Base-by-base conservation (phyloP, 1,140 invertebrate species). In the Drosophila chauvacae region DNA sequence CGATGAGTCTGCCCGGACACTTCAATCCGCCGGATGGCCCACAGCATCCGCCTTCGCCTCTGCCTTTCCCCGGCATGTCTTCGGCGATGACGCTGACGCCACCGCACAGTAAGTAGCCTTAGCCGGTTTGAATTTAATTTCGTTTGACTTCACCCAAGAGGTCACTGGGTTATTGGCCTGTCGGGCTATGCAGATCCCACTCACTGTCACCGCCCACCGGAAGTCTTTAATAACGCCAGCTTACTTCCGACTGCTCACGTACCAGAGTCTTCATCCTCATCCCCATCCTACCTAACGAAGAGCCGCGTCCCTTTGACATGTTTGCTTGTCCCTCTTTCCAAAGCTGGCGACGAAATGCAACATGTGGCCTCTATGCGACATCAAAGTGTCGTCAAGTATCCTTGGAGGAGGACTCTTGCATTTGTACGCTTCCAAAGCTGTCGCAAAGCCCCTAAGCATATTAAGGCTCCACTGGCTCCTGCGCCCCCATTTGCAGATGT, bases 41-140 rank as follows among this genome's bases (percentile, higher is more conserved):
- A 60, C 91, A 88, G 59, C 86, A 94, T 90, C 90, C 94, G 91
- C 93, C 94, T 65, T 95, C 95, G 68, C 94, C 95, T 77, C 93
- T 95, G 80, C 94, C 94, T 51, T 95, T 95, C 79, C 95, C 95
- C 50, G 94, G 94, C 51, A 93, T 96, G 93, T 95, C 96, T 3
- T 95, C 96, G 37, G 95, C 96, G 7, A 92, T 97, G 68, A 95
- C 96, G 26, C 93, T 97, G 71, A 96, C 96, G 47, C 96, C 96
- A 77, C 96, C 96, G 35, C 96, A 94, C 77, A 96, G 95, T 95
- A 94, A 96, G 95, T 96, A 93, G 11, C 11, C 1, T 3, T 95
- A 93, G 10, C 9, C 0, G 2, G 18, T 44, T 75, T 44, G 16
- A 44, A 44, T 47, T 33, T 57, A 45, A 30, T 77, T 55, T 70